Percentiles rank a stretch among this genome's conserved stretches.
These are phyloP conservation scores for Borostomias antarcticus DNA, from an alignment of 2,797 vertebrate genomes.

Conservation along the genomic window DNA sequence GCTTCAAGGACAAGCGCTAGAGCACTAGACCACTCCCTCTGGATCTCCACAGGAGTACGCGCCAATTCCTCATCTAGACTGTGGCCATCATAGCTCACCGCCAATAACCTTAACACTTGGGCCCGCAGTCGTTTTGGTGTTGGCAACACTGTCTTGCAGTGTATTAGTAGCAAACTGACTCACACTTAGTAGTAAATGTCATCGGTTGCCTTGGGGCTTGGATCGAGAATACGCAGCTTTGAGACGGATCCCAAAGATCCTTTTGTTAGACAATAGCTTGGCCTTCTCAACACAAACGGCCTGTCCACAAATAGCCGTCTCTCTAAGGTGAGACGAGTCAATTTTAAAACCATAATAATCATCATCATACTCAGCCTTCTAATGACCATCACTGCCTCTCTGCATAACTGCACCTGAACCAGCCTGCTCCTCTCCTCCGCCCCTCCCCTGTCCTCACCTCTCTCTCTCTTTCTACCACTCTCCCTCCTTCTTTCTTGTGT, in stretches of 20 bases:
- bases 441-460: constrained; percentile 43
- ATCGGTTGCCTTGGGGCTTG: constrained; percentile 49
- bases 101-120: constrained; percentile 11
- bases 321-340: constrained; percentile 56
- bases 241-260: too few species aligned
- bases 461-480: constrained; percentile 28
- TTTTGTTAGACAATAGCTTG: constrained; percentile 21
- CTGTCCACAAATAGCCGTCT: constrained; percentile 58
- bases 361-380: constrained; percentile 58
- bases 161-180: too few species aligned
- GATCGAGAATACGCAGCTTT: constrained; percentile 42
- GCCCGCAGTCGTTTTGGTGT: too few species aligned
- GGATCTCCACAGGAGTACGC: too few species aligned
- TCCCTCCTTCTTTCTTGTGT: not conserved
- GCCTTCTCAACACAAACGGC: constrained; percentile 55
- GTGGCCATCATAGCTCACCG: not conserved
- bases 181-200: constrained; percentile 53
- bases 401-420: constrained; percentile 65
- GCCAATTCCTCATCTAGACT: too few species aligned
- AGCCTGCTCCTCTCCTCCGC: constrained; percentile 37
- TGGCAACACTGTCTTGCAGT: too few species aligned
- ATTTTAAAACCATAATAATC: constrained; percentile 62
- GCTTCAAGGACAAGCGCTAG: too few species aligned
- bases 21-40: too few species aligned
- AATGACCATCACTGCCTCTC: constrained; percentile 54